Evolutionary conservation across 2,797 vertebrate species (phyloP), one percentile per base, ranked within the genome.

Genomic region (Falco berigora): DNA sequence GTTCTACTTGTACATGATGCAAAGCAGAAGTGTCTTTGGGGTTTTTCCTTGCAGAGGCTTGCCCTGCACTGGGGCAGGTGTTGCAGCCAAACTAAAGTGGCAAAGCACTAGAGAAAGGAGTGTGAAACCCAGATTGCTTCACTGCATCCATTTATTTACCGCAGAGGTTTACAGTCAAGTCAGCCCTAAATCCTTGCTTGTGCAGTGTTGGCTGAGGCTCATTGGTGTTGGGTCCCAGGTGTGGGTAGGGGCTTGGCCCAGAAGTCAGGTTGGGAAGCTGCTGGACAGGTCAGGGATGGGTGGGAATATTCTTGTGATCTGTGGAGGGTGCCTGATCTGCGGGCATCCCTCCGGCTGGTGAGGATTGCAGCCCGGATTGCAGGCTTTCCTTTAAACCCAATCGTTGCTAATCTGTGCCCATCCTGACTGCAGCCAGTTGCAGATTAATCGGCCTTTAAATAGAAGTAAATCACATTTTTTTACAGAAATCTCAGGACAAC

Each of bases 321-420:
- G 50, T 3, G 4, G 47, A 67, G 71, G 62, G 61, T 58, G 27
- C 62, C 44, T 0, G 2, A 80, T 56, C 59, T 62, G 34, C 5
- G 6, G 42, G 14, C n/a, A 8, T 40, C 61, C 52, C 53, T 61
- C 13, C 0, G 8, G 38, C 28, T 2, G 4, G n/a, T 0, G 1
- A 19, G 66, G 42, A 50, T n/a, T 46, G 23, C 73, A 71, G 63
- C 58, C 23, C 5, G 55, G 55, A 21, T 84, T 68, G 42, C 34
- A 28, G 52, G 21, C 46, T 88, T 92, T 24, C 50, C 69, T 49
- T 72, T 50, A 47, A 75, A 79, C 27, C 73, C 46, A 28, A 14
- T 59, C 3, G 5, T 25, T 47, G 15, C 84, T 91, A 82, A 40
- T 91, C 94, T 3, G 3, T 84, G 72, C 64, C 85, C 56, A 16